A percentile compares a stretch with the other conserved stretches of the same genome.
These are phyloP conservation scores for Acanthopagrus latus DNA, from an alignment of 2,797 vertebrate genomes.

Conservation along the genomic window DNA sequence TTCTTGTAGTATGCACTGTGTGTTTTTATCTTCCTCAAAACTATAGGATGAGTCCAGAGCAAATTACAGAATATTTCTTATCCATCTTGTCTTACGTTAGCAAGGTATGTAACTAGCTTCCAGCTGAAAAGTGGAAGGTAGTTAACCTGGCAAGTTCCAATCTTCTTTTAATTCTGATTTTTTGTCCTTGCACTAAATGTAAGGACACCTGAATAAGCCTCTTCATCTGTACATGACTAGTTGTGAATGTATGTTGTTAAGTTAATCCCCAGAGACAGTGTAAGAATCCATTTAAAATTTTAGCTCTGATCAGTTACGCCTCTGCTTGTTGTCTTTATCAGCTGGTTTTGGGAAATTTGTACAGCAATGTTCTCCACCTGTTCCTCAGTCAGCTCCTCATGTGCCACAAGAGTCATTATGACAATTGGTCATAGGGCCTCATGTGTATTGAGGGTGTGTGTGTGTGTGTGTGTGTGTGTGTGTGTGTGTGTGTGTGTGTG, in stretches of 20 bases:
- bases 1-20: too few species aligned
- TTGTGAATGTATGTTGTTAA: background rate
- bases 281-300: constrained; percentile 2
- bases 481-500: constrained; percentile 10
- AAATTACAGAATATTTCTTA: too few species aligned
- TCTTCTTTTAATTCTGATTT: too few species aligned
- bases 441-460: constrained; percentile 25
- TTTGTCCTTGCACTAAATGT: background rate
- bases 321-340: background rate
- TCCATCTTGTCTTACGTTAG: too few species aligned
- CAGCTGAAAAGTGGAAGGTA: background rate
- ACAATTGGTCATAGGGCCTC: constrained; percentile 60
- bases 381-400: constrained; percentile 8
- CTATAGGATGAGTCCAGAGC: too few species aligned
- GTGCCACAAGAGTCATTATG: constrained; percentile 31
- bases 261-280: background rate
- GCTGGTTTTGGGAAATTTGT: constrained; percentile 24
- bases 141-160: background rate
- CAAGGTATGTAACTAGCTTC: background rate
- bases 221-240: constrained; percentile 1
- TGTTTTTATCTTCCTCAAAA: too few species aligned
- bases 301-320: background rate
- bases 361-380: constrained; percentile 10
- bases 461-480: constrained; percentile 37
- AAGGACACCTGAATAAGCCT: background rate